phyloP scores from a whole-genome alignment of 2,888 invertebrate genomes.

The Cryptocheilus praepositus region DNA sequence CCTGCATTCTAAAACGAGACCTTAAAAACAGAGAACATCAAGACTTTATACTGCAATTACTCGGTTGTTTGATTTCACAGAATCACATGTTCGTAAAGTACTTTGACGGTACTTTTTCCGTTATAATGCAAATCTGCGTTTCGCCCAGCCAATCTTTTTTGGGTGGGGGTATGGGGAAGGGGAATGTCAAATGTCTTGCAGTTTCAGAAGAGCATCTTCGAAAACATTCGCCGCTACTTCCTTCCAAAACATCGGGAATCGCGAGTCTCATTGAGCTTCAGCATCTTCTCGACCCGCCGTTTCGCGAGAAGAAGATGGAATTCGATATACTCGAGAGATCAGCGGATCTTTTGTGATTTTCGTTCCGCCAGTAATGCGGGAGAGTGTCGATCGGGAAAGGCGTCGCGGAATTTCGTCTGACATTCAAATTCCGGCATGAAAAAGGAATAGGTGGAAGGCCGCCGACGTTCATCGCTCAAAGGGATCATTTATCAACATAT shows the following conservation, averaged over 20 bases:
- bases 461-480: conserved; percentile 69
- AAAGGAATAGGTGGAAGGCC: conserved; percentile 61
- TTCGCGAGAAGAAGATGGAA: neutral
- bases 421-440: conserved; percentile 68
- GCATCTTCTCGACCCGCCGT: neutral
- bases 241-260: neutral
- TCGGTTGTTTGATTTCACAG: too few relatives aligned
- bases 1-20: too few relatives aligned
- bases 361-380: conserved; percentile 1
- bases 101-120: too few relatives aligned
- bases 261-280: neutral
- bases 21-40: too few relatives aligned
- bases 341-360: conserved; percentile 48
- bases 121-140: too few relatives aligned
- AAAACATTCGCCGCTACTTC: neutral
- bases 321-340: conserved; percentile 9
- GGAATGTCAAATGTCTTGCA: too few relatives aligned
- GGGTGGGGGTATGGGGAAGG: too few relatives aligned
- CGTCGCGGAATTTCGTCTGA: conserved; percentile 62
- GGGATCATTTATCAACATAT: conserved; percentile 75
- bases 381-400: conserved; percentile 20
- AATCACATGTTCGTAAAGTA: too few relatives aligned
- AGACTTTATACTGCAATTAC: too few relatives aligned
- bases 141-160: too few relatives aligned
- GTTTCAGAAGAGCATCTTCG: too few relatives aligned